Conservation (phyloP, 2,888 invertebrate species). For the Liopterus haemorrhoidalis region DNA sequence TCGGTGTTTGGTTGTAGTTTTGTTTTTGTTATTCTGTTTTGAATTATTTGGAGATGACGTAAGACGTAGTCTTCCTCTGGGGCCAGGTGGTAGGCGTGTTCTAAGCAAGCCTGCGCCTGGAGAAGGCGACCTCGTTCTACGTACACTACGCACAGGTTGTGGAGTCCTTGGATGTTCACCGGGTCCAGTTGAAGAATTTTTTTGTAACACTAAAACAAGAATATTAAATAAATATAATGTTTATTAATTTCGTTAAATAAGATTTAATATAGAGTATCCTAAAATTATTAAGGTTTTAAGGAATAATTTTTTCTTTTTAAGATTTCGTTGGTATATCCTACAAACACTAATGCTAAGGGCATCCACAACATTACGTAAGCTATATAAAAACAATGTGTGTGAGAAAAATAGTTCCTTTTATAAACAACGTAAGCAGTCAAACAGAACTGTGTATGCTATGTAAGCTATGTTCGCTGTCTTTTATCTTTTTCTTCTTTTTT, state of each 20-base stretch:
- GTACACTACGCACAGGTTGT: constrained; percentile 93
- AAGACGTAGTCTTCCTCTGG: constrained; percentile 88
- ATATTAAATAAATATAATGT: constrained; percentile 7
- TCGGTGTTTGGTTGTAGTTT: constrained; percentile 39
- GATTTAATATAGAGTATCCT: neutral
- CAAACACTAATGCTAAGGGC: too few species aligned
- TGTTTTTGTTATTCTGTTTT: constrained; percentile 54
- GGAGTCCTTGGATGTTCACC: constrained; percentile 86
- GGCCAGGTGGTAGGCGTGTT: constrained; percentile 72
- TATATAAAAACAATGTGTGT: too few species aligned
- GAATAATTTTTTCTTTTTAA: neutral
- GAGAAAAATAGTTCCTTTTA: too few species aligned
- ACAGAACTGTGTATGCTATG: too few species aligned
- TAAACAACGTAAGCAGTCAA: too few species aligned
- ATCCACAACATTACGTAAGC: too few species aligned
- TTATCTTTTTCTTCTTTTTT: too few species aligned
- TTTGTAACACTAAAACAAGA: constrained; percentile 70
- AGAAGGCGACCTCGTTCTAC: constrained; percentile 84
- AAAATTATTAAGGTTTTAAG: neutral
- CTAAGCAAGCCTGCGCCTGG: constrained; percentile 79
- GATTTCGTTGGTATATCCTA: neutral
- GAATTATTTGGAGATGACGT: constrained; percentile 83
- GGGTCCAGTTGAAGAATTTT: constrained; percentile 82
- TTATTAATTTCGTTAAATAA: neutral
- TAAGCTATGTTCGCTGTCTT: too few species aligned